These are phyloP conservation scores for Bothrops jararaca DNA, from an alignment of 2,113 vertebrate species.

Conservation along the genomic window DNA sequence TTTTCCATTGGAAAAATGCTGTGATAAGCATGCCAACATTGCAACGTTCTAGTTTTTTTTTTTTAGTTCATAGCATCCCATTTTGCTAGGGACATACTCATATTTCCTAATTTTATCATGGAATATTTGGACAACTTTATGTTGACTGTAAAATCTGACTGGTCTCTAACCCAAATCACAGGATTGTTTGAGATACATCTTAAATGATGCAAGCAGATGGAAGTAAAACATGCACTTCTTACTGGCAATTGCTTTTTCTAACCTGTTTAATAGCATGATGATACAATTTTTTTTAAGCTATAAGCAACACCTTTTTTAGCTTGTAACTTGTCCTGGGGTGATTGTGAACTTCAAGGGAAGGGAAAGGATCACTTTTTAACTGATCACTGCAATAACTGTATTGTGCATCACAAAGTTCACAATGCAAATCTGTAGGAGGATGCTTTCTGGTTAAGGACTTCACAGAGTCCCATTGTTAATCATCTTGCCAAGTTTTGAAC, in stretches of 20 bases:
- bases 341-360: slow-evolving; percentile 59
- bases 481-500: slow-evolving; percentile 48
- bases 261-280: slow-evolving; percentile 48
- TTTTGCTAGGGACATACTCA: slow-evolving; percentile 63
- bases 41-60: slow-evolving; percentile 64
- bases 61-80: slow-evolving; percentile 64
- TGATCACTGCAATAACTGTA: slow-evolving; percentile 60
- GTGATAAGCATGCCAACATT: slow-evolving; percentile 73
- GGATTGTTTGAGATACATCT: slow-evolving; percentile 54
- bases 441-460: slow-evolving; percentile 49
- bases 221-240: slow-evolving; percentile 52
- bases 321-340: slow-evolving; percentile 44
- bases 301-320: slow-evolving; percentile 47
- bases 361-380: slow-evolving; percentile 40
- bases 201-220: slow-evolving; percentile 43
- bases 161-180: slow-evolving; percentile 44
- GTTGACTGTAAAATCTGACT: slow-evolving; percentile 55
- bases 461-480: slow-evolving; percentile 52
- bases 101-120: slow-evolving; percentile 68
- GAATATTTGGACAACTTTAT: slow-evolving; percentile 56
- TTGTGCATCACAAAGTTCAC: slow-evolving; percentile 49
- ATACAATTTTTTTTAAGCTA: slow-evolving; percentile 47
- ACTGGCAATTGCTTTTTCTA: slow-evolving; percentile 51
- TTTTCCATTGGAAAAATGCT: slow-evolving; percentile 67
- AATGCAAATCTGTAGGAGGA: slow-evolving; percentile 45